Percentiles rank a stretch among this genome's conserved stretches.
Evolutionary conservation across 2,113 vertebrate species (phyloP).

Genomic region (Anhinga anhinga): DNA sequence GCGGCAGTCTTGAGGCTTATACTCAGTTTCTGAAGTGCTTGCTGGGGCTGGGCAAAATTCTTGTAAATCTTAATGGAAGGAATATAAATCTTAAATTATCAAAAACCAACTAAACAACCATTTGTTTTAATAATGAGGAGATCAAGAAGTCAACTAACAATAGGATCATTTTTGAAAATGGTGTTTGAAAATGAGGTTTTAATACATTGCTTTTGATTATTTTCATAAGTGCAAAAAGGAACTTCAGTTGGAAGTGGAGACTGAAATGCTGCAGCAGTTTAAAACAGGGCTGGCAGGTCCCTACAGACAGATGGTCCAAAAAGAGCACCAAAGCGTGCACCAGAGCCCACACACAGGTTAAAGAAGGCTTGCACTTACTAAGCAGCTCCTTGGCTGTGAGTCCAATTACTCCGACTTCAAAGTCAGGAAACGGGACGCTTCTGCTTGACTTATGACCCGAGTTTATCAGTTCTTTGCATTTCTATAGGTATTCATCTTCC

Average conservation of each 20-base stretch:
- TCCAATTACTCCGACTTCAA: background rate
- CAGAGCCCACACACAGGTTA: background rate
- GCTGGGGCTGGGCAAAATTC: background rate
- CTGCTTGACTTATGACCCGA: background rate
- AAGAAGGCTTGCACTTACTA: background rate
- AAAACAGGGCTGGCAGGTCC: background rate
- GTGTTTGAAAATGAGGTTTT: background rate
- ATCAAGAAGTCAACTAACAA: background rate
- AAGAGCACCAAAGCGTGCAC: background rate
- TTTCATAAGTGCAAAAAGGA: background rate
- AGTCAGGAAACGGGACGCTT: rapidly evolving
- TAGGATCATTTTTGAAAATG: background rate
- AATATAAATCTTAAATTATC: background rate
- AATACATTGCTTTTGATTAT: background rate
- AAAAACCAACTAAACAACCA: background rate
- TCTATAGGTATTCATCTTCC: rapidly evolving
- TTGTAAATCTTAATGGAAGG: background rate
- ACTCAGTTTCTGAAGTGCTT: background rate
- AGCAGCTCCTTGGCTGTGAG: background rate
- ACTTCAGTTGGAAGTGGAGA: background rate
- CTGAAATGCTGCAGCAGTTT: background rate
- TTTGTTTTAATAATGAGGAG: background rate
- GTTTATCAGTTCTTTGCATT: rapidly evolving
- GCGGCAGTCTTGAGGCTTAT: background rate
- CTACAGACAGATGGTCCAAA: background rate